Evolutionary conservation across 2,888 invertebrate species (phyloP).

Genomic region (Acleris literana): DNA sequence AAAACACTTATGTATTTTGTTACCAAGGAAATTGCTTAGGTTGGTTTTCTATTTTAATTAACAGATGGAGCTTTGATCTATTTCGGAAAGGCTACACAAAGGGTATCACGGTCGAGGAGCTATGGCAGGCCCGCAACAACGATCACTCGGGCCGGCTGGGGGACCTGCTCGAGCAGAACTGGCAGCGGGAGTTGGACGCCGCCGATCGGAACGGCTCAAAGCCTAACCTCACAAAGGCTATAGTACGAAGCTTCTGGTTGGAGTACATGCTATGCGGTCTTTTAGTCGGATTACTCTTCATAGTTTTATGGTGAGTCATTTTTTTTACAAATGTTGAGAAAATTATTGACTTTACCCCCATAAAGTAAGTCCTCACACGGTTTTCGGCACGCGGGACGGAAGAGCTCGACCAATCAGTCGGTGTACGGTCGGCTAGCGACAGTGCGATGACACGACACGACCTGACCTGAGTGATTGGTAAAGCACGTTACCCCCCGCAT

Average conservation of each 20-base stretch:
- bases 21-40: neutral
- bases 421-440: too few species aligned
- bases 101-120: constrained; percentile 85
- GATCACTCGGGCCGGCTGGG: constrained; percentile 87
- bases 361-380: too few species aligned
- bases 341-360: neutral
- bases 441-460: too few species aligned
- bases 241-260: constrained; percentile 84
- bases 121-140: constrained; percentile 84
- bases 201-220: constrained; percentile 75
- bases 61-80: constrained; percentile 87
- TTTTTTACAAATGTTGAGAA: neutral
- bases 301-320: constrained; percentile 81
- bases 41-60: constrained; percentile 37
- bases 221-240: constrained; percentile 84
- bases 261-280: constrained; percentile 85
- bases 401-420: too few species aligned
- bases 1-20: too few species aligned
- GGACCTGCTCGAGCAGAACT: constrained; percentile 86
- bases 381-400: too few species aligned
- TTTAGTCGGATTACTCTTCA: constrained; percentile 81
- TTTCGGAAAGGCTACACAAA: constrained; percentile 86
- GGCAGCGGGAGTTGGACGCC: constrained; percentile 82
- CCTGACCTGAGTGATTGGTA: too few species aligned
- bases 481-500: too few species aligned